phyloP scores from a whole-genome alignment of 2,888 invertebrate genomes.

The Cancer borealis region DNA sequence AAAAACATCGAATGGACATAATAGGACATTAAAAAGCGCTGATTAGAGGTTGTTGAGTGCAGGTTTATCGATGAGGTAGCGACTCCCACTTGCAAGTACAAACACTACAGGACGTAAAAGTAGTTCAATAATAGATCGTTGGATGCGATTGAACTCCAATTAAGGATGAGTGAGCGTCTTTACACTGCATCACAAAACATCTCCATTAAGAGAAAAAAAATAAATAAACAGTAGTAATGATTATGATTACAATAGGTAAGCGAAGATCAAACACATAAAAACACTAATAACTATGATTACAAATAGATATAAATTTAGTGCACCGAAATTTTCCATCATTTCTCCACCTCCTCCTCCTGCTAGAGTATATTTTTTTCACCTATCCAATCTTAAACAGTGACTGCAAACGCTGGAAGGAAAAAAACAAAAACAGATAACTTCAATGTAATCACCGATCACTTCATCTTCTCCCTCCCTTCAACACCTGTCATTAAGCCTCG shows the following conservation, averaged over 20 bases:
- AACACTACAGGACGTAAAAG: not conserved
- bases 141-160: not conserved
- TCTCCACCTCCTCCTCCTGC: not conserved
- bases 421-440: not conserved
- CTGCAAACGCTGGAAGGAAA: not conserved
- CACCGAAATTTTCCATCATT: not conserved
- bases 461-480: not conserved
- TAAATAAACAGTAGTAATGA: not conserved
- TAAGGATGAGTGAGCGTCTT: not conserved
- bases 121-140: not conserved
- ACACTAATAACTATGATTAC: not conserved
- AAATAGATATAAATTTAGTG: not conserved
- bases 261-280: not conserved
- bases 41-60: not conserved
- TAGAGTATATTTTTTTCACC: not conserved
- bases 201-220: not conserved
- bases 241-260: not conserved
- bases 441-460: not conserved
- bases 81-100: not conserved
- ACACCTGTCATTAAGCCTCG: not conserved
- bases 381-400: not conserved
- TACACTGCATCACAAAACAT: not conserved
- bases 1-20: not conserved
- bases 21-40: not conserved
- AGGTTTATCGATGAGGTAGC: not conserved